Evolutionary conservation across 1,140 invertebrate species (phyloP), one percentile per base, ranked within the genome.

Genomic region (Dendrolimus punctatus): DNA sequence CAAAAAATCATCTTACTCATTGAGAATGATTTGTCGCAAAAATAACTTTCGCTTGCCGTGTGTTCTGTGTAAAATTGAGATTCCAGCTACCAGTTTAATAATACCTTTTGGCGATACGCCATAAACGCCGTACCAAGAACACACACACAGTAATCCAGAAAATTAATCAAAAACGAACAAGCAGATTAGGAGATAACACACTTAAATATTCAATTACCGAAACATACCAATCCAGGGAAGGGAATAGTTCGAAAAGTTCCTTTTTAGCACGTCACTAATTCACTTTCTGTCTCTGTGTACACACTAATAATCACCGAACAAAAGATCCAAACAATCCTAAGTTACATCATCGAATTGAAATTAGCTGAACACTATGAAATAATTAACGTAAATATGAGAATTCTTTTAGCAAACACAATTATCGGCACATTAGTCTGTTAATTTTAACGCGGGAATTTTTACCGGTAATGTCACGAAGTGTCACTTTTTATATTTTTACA

Each of bases 61-160:
- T 66, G 65, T 55, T 57, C 53, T 43, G 59, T 64, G 56, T 62
- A 66, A 74, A 75, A 66, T 69, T 74, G 62, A 71, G 73, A 73
- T 72, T 76, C 72, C 64, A 62, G 58, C 58, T 57, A 57, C 45
- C 49, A 56, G 63, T 62, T 62, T 71, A 73, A 76, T 76, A 76
- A 77, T 79, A 80, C 64, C 67, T 73, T 71, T 69, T 79, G 78
- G 76, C 76, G 67, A 58, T 55, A 44, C 51, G 76, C 76, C 75
- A 76, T 64, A 62, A 40, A 58, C 62, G 55, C 49, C 46, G 23
- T 49, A 45, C 59, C 47, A 40, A 53, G 9, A 23, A 38, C 41
- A 43, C 45, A 8, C 7, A 51, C 48, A 51, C 52, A 40, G 45
- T 44, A 43, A 68, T 52, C 46, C 51, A 58, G 49, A 54, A 50